Conservation (phyloP, 2,113 vertebrate species). For the Etheostoma spectabile region DNA sequence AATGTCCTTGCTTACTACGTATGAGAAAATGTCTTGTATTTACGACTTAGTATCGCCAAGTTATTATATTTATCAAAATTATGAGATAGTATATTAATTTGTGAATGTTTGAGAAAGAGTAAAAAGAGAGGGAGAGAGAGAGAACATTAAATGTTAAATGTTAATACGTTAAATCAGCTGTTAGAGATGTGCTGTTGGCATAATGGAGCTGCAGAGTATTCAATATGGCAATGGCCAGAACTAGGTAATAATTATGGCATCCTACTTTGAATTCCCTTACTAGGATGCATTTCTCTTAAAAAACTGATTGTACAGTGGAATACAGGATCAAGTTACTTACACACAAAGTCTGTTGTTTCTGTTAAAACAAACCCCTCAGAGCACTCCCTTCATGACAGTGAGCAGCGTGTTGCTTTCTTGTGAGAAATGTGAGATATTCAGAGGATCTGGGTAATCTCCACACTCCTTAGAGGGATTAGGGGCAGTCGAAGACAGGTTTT, state of each 20-base stretch:
- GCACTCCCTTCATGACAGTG: conserved; percentile 4
- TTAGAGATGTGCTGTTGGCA: neutral
- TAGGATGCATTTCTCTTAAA: neutral
- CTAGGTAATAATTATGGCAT: neutral
- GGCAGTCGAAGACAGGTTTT: conserved; percentile 69
- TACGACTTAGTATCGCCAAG: neutral
- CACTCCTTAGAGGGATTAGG: conserved; percentile 77
- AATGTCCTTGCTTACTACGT: neutral
- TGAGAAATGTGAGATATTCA: conserved; percentile 62
- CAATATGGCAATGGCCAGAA: neutral
- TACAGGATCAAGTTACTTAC: neutral
- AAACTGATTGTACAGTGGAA: neutral
- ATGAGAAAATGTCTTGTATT: neutral
- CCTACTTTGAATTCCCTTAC: neutral
- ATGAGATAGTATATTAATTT: neutral
- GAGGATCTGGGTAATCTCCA: conserved; percentile 76
- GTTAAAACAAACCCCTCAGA: neutral
- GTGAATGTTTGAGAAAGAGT: no score
- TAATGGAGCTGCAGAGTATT: neutral
- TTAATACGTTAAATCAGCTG: neutral
- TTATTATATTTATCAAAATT: neutral
- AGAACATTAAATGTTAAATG: no score
- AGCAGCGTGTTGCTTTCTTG: conserved; percentile 44
- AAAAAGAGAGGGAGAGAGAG: no score
- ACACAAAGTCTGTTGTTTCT: neutral